These are phyloP conservation scores for Agapostemon virescens DNA, from an alignment of 2,888 invertebrate species.

Conservation along the genomic window DNA sequence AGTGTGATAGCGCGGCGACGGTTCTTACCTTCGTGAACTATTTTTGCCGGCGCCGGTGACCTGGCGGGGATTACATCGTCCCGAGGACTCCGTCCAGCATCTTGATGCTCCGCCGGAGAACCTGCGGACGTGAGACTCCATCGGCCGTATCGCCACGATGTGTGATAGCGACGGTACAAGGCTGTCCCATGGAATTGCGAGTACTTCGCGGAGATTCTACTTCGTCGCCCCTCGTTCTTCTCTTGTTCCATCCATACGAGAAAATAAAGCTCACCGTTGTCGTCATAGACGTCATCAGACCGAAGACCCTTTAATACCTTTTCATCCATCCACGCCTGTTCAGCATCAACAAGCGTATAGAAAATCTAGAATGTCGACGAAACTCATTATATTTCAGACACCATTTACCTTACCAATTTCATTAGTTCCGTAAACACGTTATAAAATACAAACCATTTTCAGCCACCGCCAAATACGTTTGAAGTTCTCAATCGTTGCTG, in stretches of 20 bases:
- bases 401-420: no score
- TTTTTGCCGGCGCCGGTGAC: slow-evolving; percentile 24
- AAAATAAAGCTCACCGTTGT: background rate
- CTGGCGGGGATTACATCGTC: slow-evolving; percentile 43
- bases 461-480: no score
- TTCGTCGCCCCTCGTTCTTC: no score
- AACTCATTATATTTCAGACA: no score
- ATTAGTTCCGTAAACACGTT: no score
- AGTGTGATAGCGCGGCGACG: slow-evolving; percentile 48
- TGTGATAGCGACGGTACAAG: slow-evolving; percentile 5
- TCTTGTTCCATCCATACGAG: background rate
- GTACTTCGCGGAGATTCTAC: slow-evolving; percentile 14
- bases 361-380: no score
- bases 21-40: slow-evolving; percentile 25
- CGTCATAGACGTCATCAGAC: background rate
- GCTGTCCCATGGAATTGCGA: slow-evolving; percentile 25
- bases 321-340: no score
- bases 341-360: no score
- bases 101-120: slow-evolving; percentile 20
- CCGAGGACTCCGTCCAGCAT: slow-evolving; percentile 28
- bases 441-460: no score
- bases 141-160: slow-evolving; percentile 25
- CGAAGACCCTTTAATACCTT: background rate
- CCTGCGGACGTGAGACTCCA: slow-evolving; percentile 18
- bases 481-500: no score